Base-by-base conservation (phyloP, 2,113 vertebrate genomes). In the Chloebia gouldiae region DNA sequence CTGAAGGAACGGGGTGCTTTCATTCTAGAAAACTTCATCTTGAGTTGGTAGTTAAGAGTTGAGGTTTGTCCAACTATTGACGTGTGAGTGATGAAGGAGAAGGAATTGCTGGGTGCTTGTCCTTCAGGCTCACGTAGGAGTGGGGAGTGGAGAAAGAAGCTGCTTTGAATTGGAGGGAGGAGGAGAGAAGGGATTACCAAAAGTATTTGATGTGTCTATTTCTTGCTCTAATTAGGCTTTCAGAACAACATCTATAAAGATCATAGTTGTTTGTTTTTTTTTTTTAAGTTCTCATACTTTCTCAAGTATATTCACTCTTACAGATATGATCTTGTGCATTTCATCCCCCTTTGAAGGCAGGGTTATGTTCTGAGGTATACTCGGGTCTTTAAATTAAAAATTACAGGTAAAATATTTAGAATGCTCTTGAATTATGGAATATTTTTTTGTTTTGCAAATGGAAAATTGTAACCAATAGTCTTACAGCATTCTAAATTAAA, bases 361-460 rank as follows among this genome's bases (percentile, higher is more conserved):
- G 16, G 22, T 80, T 91, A 24, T 56, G 35, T 85, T 92, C 51
- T 57, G n/a, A 87, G 39, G 30, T 69, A 59, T 49, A 11, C 71
- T 75, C 68, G 15, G 6, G 21, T 66, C 15, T 85, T 91, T 88
- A 73, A 81, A 91, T 87, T 91, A 85, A 95, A 86, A 95, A 68
- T 35, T 81, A 40, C 54, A 86, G 53, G 81, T 87, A 66, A 91
- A 97, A 92, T 90, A 96, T 87, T 94, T 94, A 93, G 81, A 90
- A 57, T 77, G 66, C 59, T 72, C 65, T 70, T 92, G 66, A 92
- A 91, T 92, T 95, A 95, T 92, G 63, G 19, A 82, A 87, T 65
- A 72, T 39, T 82, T 92, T 92, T 96, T 90, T 92, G 39, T 82
- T 95, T 91, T 94, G 73, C 39, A 90, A 91, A 96, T 90, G 59